Base-by-base conservation (phyloP, 1,140 invertebrate genomes). In the Phymastichus coffea region DNA sequence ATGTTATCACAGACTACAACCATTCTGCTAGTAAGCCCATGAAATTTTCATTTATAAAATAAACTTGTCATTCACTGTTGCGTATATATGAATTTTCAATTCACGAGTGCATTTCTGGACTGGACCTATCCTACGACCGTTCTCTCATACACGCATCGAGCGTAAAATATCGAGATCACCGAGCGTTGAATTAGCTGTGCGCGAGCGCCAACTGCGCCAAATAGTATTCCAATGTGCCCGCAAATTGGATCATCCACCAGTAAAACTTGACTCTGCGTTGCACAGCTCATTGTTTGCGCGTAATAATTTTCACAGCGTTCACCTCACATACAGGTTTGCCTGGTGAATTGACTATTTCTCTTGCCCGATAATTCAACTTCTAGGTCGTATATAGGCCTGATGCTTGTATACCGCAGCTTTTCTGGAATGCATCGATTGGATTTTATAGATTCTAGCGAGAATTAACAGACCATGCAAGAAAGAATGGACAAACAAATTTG, bases 251-350 rank as follows among this genome's bases (percentile, higher is more conserved):
- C 38, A 38, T 44, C 57, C 35, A 20, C 47, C 7, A 15, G 25
- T 22, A 44, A 43, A 54, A 54, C 40, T 43, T n/a, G 25, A 54
- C 52, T n/a, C n/a, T 54, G 26, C 15, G 35, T 26, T 38, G 22
- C 25, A 10, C 28, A 17, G 28, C n/a, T 25, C 52, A 43, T 41
- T 48, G 23, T 44, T 17, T 44, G 41, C 22, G 35, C 48, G 41
- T 53, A 59, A 63, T 59, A 46, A 63, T 44, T 60, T 63, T 47
- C 44, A 15, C 1, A 23, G 22, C 41, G 22, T 19, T n/a, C n/a
- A n/a, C n/a, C n/a, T n/a, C n/a, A n/a, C 12, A 25, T 20, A 10
- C 17, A 8, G n/a, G 14, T 47, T 9, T n/a, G 17, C 14, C 8
- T 10, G 10, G 12, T 10, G 14, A 19, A 54, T 43, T 33, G 23